A percentile compares a stretch with the other conserved stretches of the same genome.
These are phyloP conservation scores for Gortyna flavago DNA, from an alignment of 2,888 invertebrate species.

Conservation along the genomic window DNA sequence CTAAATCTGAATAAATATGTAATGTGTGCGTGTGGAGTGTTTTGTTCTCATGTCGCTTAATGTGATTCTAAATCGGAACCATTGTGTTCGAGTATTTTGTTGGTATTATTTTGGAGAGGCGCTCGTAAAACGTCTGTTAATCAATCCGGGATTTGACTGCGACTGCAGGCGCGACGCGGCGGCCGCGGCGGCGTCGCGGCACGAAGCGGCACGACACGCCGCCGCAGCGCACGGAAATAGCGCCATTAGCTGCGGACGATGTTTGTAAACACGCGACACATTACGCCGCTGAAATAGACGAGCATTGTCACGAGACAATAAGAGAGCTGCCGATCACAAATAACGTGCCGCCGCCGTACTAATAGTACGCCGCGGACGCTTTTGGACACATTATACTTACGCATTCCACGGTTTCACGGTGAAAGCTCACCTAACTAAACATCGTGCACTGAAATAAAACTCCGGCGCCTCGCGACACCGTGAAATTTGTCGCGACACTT, in stretches of 20 bases:
- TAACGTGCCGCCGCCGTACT: conserved; percentile 58
- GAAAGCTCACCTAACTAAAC: conserved; percentile 75
- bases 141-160: conserved; percentile 70
- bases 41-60: conserved; percentile 59
- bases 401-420: conserved; percentile 77
- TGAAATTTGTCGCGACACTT: conserved; percentile 82
- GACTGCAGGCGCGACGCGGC: conserved; percentile 36
- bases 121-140: conserved; percentile 74
- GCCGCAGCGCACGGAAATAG: conserved; percentile 75
- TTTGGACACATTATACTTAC: conserved; percentile 67
- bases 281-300: conserved; percentile 68
- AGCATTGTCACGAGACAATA: conserved; percentile 68
- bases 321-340: conserved; percentile 58
- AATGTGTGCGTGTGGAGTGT: conserved; percentile 38
- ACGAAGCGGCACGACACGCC: not conserved
- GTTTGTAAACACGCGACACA: conserved; percentile 82
- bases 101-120: conserved; percentile 62
- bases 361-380: conserved; percentile 62
- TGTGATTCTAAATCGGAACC: conserved; percentile 68
- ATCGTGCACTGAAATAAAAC: conserved; percentile 71
- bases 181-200: not conserved
- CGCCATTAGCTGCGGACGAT: conserved; percentile 80
- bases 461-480: conserved; percentile 63
- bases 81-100: conserved; percentile 59
- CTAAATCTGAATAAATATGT: conserved; percentile 47